Evolutionary conservation across 2,113 vertebrate genomes (phyloP).

Genomic region (Mola mola): DNA sequence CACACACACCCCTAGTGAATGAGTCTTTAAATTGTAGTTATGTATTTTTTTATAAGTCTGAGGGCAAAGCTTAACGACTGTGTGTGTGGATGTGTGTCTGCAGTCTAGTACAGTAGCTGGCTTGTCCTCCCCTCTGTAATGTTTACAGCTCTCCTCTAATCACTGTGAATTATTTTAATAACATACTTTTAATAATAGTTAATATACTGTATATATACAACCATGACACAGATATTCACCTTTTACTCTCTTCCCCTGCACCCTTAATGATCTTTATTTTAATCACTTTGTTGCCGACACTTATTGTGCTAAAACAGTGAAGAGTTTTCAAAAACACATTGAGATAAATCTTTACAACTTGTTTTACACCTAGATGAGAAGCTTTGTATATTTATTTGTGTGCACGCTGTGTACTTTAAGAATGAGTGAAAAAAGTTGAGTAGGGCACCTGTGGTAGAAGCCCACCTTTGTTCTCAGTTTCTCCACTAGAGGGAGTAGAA

Average conservation of each 20-base stretch:
- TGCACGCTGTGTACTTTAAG: not conserved
- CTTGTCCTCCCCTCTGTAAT: constrained; percentile 38
- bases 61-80: constrained; percentile 11
- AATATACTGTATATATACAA: too few species aligned
- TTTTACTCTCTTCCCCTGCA: too few species aligned
- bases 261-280: constrained; percentile 9
- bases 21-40: constrained; percentile 43
- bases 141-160: constrained; percentile 53
- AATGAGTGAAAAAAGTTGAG: too few species aligned
- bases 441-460: constrained; percentile 23
- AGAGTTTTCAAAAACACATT: too few species aligned
- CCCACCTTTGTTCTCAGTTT: constrained; percentile 59
- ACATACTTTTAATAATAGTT: too few species aligned
- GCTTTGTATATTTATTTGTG: too few species aligned
- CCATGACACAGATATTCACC: too few species aligned
- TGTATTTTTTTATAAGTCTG: constrained; percentile 40
- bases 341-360: too few species aligned
- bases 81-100: constrained; percentile 13
- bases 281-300: not conserved
- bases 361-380: too few species aligned
- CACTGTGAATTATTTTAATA: constrained; percentile 54
- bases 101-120: constrained; percentile 47
- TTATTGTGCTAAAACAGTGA: too few species aligned
- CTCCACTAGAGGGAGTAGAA: constrained; percentile 56
- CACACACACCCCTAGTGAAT: constrained; percentile 26